Evolutionary conservation across 2,888 invertebrate genomes (phyloP), one percentile per base, ranked within the genome.

Genomic region (Cantharis lateralis): DNA sequence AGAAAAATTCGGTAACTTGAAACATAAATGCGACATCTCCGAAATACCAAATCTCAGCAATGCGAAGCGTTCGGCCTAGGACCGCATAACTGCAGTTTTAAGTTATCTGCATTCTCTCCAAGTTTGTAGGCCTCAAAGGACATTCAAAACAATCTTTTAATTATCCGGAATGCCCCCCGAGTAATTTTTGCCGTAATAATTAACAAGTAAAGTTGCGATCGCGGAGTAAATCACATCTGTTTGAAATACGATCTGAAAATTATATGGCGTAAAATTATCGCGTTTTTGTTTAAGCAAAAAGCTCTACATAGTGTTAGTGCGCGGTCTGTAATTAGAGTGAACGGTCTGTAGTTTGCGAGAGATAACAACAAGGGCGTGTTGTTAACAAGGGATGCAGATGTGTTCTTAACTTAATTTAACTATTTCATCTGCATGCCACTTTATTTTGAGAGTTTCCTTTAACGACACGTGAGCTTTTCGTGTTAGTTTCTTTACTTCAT

Each of bases 261-360:
- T 80, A 81, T 80, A 77, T 78, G 77, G 76, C 80, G 78, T 80
- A 75, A 80, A 80, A 81, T 81, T 81, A 81, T 79, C 78, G 74
- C 76, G 75, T 81, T 81, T 80, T 76, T 75, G 77, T 76, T 71
- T 74, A 76, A 76, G 74, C 75, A 77, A 78, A 80, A 80, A 78
- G 76, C 74, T 26, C 62, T 72, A 68, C 74, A 80, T 75, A 75
- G 73, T 78, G 77, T 77, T 78, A 78, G 75, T 77, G 70, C 75
- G 73, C 74, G 75, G 78, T 68, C 77, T 77, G 78, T 80, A 80
- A 80, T 80, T 80, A 80, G 77, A 76, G 78, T 71, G 70, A 78
- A 78, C 69, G 77, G 77, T 76, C 76, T 79, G 78, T 79, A 80
- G 75, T 80, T 80, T 77, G 71, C 71, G 68, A 64, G 71, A 77